phyloP scores from a whole-genome alignment of 2,113 vertebrate species.

The Sylvia atricapilla region DNA sequence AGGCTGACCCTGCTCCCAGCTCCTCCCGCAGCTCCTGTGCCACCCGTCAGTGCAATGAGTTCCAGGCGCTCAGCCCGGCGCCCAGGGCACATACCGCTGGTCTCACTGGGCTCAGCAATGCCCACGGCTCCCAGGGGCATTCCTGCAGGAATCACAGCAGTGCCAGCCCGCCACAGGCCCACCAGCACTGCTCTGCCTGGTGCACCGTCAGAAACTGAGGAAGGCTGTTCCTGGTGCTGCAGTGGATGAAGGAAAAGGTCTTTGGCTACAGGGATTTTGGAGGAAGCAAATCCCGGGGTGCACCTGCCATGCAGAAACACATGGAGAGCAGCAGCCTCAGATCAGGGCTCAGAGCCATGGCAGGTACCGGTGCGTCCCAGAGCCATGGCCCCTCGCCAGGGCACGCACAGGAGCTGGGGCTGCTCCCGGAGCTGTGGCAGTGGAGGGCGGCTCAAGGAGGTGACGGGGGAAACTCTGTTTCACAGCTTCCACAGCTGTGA shows the following conservation, averaged over 20 bases:
- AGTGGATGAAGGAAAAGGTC: not conserved
- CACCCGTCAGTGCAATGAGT: not conserved
- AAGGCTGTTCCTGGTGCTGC: not conserved
- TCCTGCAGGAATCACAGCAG: not conserved
- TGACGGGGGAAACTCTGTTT: not conserved
- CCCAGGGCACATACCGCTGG: accelerated
- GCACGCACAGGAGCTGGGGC: not conserved
- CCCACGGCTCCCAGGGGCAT: not conserved
- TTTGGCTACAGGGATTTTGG: not conserved
- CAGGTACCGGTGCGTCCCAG: accelerated
- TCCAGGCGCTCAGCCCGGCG: not conserved
- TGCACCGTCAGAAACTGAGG: accelerated
- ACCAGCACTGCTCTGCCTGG: not conserved
- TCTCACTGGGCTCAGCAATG: not conserved
- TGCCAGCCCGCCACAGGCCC: accelerated
- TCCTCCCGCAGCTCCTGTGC: no score
- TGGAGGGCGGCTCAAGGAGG: not conserved
- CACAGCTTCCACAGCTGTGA: not conserved
- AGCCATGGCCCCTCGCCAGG: not conserved
- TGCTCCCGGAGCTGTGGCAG: not conserved
- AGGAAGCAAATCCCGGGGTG: not conserved
- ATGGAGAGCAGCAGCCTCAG: accelerated
- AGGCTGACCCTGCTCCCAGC: not conserved
- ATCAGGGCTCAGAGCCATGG: accelerated
- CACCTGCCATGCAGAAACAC: accelerated